These are phyloP conservation scores for Gracilinanus agilis DNA, from an alignment of 2,113 vertebrate species.

Conservation along the genomic window DNA sequence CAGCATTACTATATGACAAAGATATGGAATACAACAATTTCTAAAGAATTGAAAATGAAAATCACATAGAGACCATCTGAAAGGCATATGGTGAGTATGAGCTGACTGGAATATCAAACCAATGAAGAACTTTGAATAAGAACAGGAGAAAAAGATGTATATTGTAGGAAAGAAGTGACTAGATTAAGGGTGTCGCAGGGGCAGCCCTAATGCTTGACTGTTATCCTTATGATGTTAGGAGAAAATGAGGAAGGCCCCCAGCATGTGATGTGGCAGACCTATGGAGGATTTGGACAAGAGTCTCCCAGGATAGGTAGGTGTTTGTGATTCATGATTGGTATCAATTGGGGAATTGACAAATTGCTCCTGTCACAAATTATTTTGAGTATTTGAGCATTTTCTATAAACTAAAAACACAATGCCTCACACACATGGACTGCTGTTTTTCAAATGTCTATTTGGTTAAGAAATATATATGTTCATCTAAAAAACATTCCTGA, in stretches of 20 bases:
- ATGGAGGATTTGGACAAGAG: neutral
- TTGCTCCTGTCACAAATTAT: neutral
- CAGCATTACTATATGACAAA: neutral
- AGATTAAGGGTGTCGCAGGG: neutral
- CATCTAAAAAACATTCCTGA: neutral
- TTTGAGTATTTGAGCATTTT: neutral
- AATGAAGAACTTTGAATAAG: neutral
- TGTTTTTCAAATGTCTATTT: neutral
- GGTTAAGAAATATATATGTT: neutral
- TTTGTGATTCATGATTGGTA: neutral
- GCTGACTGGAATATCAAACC: neutral
- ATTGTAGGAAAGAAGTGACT: neutral
- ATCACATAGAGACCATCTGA: neutral
- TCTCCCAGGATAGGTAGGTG: neutral
- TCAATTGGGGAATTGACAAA: neutral
- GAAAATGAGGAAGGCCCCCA: neutral
- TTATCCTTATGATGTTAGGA: neutral
- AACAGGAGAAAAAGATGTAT: neutral
- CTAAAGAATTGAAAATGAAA: neutral
- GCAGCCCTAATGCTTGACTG: neutral
- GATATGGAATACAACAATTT: neutral
- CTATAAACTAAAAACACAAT: neutral
- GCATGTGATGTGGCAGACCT: neutral
- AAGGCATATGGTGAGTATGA: neutral
- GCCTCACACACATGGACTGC: neutral